Evolutionary conservation across 30 jellyfish, hydroid and myxozoan species (phyloP), one percentile per base, ranked within the genome.

Genomic region (Aurelia aurita): DNA sequence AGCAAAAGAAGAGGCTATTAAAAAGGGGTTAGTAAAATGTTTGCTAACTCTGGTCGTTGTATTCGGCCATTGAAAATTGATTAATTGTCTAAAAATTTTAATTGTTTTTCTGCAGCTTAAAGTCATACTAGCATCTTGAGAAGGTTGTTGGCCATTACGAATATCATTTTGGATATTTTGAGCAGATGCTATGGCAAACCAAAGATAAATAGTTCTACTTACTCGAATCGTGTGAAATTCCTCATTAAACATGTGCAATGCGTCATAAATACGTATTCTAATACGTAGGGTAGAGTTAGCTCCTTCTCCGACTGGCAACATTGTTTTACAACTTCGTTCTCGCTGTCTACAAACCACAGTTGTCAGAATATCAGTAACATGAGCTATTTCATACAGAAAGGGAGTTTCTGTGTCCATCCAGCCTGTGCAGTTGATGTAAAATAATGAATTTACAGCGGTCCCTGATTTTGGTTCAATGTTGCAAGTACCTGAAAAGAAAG

Each of bases 391-490:
- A 60, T 79, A 79, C 16, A 34, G 15, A 2, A 79, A 51, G 3
- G 90, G 90, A 19, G 0, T 21, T 12, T 79, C 90, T 16, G 68
- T 51, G 21, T 79, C 90, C 27, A 12, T 22, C 90, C 90, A 79
- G 25, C 74, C 67, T 12, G 90, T 20, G 82, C 90, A 79, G 74
- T 29, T 62, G 74, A 79, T 27, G 18, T n/a, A 8, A 26, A 79
- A 79, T 1, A 44, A 9, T 4, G 90, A 63, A 14, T 60, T 53
- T n/a, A 65, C 47, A 21, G 90, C 81, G 31, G 18, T 14, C 23
- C 90, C 90, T 16, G 11, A 26, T 31, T 14, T 60, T 14, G 90
- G 90, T 23, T 43, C 57, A 23, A 79, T 43, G 22, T 55, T 1
- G 35, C 90, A 79, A 44, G 59, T 60, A 21, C 90, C 90, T 79